phyloP scores from a whole-genome alignment of 2,113 vertebrate species.

The Sitta europaea region DNA sequence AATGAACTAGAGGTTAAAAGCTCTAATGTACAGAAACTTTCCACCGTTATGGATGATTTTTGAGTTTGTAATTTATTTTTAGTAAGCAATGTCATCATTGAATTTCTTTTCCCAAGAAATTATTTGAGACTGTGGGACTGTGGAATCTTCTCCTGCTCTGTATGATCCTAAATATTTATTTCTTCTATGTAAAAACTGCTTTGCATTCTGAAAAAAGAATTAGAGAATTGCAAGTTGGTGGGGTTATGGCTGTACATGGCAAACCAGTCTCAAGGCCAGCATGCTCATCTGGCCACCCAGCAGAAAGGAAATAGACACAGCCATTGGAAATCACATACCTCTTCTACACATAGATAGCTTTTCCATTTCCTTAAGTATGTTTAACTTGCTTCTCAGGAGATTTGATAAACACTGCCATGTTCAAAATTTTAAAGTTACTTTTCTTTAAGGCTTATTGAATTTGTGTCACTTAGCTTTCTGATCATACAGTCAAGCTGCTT shows the following conservation, averaged over 20 bases:
- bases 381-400: neutral
- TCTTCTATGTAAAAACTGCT: neutral
- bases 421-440: neutral
- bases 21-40: neutral
- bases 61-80: neutral
- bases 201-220: neutral
- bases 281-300: neutral
- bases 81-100: neutral
- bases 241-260: neutral
- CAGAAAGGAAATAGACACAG: neutral
- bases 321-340: neutral
- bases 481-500: neutral
- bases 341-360: neutral
- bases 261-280: neutral
- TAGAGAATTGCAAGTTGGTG: neutral
- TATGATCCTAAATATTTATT: neutral
- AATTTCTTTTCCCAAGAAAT: neutral
- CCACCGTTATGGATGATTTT: neutral
- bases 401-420: neutral
- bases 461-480: neutral
- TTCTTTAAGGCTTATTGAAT: neutral
- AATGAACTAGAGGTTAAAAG: neutral
- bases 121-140: neutral
- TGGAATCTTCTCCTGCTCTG: neutral
- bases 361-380: neutral